Conservation (phyloP, 2,888 invertebrate genomes). For the Sinhomidia bicolor region DNA sequence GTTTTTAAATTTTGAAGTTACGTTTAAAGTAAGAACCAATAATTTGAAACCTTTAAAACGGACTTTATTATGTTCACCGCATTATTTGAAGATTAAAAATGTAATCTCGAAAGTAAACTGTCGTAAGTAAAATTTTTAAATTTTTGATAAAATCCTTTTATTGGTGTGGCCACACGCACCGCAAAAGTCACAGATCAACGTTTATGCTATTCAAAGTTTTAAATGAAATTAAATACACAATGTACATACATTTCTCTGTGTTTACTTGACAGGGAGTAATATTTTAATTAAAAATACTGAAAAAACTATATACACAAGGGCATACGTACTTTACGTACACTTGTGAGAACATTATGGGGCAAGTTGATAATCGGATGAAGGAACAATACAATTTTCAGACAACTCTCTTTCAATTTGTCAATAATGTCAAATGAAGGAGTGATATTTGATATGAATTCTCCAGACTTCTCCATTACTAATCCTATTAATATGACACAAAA, state of each 20-base stretch:
- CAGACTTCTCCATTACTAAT: constrained; percentile 36
- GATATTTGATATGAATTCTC: constrained; percentile 60
- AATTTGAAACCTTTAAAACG: too few species aligned
- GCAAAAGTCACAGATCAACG: too few species aligned
- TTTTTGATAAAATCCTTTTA: not conserved
- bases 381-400: constrained; percentile 22
- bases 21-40: too few species aligned
- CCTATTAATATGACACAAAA: not conserved
- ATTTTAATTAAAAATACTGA: too few species aligned
- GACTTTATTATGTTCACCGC: not conserved
- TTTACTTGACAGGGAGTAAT: too few species aligned
- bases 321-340: too few species aligned
- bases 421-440: constrained; percentile 44
- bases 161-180: constrained; percentile 58
- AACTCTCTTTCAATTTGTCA: constrained; percentile 60
- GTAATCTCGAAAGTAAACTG: not conserved
- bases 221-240: too few species aligned
- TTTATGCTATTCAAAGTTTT: too few species aligned
- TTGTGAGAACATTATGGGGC: too few species aligned
- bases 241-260: too few species aligned
- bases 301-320: too few species aligned
- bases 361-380: not conserved
- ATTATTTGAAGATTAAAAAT: not conserved
- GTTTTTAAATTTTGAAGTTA: too few species aligned
- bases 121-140: not conserved